phyloP scores from a whole-genome alignment of 2,113 vertebrate genomes.

The Tachycineta bicolor region DNA sequence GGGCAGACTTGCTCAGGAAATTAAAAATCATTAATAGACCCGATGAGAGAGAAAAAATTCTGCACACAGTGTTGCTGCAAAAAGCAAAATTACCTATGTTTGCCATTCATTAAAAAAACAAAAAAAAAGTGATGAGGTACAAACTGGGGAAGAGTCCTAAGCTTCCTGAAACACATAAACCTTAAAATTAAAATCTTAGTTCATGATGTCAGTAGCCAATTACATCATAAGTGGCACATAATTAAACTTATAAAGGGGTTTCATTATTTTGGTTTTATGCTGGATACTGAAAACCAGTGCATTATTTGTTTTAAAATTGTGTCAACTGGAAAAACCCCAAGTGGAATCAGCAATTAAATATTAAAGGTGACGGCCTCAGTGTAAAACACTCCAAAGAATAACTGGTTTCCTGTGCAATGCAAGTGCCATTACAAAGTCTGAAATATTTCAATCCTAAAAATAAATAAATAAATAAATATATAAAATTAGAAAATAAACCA shows the following conservation, averaged over 20 bases:
- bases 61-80: conserved; percentile 14
- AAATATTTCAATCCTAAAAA: neutral
- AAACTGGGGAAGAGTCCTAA: conserved; percentile 41
- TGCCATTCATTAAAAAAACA: neutral
- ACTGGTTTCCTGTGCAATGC: conserved; percentile 2
- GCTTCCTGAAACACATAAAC: conserved; percentile 53
- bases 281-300: conserved; percentile 35
- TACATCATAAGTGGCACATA: conserved; percentile 55
- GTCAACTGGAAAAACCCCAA: conserved; percentile 41
- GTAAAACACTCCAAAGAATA: conserved; percentile 4
- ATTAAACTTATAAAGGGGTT: conserved; percentile 66
- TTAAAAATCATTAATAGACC: conserved; percentile 42
- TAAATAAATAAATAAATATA: neutral
- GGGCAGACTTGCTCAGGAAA: conserved; percentile 1
- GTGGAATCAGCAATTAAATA: conserved; percentile 58
- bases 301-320: conserved; percentile 58
- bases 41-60: neutral
- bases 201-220: conserved; percentile 52
- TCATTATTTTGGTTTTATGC: conserved; percentile 23
- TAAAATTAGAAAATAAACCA: no score
- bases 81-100: conserved; percentile 25
- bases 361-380: conserved; percentile 36
- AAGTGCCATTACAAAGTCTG: neutral
- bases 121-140: neutral
- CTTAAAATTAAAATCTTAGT: conserved; percentile 45